Percentiles rank a stretch among this genome's conserved stretches.
Evolutionary conservation across 2,888 invertebrate genomes (phyloP).

Genomic region (Epinotia nisella): DNA sequence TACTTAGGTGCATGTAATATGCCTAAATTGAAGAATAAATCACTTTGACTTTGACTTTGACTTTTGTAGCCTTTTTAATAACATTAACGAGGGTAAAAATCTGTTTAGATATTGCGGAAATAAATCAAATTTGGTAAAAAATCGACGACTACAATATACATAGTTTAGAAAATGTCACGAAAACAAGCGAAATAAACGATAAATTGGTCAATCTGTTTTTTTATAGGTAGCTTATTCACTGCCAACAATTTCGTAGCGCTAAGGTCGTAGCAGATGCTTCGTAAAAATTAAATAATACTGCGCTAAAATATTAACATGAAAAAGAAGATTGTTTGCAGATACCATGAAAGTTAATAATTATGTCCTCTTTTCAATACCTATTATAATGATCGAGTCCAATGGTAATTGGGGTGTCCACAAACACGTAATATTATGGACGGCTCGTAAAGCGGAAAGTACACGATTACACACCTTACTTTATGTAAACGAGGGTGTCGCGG

Average conservation of each 20-base stretch:
- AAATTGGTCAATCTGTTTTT: background rate
- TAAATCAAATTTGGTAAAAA: too few relatives aligned
- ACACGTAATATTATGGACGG: conserved; percentile 17
- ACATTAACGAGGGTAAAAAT: too few relatives aligned
- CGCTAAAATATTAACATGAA: background rate
- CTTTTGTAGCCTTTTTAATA: too few relatives aligned
- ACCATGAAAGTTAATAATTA: background rate
- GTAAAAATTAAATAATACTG: background rate
- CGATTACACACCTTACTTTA: conserved; percentile 29
- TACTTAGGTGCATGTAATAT: too few relatives aligned
- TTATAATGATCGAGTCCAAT: background rate
- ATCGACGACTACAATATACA: too few relatives aligned
- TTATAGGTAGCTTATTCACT: too few relatives aligned
- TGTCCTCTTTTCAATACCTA: background rate
- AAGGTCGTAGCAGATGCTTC: too few relatives aligned
- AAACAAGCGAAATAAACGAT: background rate
- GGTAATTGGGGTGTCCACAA: conserved; percentile 16
- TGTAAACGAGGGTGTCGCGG: conserved; percentile 34
- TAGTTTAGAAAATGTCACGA: background rate
- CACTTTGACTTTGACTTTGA: too few relatives aligned
- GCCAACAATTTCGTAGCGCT: too few relatives aligned
- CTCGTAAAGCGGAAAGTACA: conserved; percentile 8
- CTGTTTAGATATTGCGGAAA: too few relatives aligned
- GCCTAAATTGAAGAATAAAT: too few relatives aligned
- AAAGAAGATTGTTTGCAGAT: background rate